Evolutionary conservation across 2,888 invertebrate species (phyloP), one percentile per base, ranked within the genome.

Genomic region (Megalurothrips usitatus): DNA sequence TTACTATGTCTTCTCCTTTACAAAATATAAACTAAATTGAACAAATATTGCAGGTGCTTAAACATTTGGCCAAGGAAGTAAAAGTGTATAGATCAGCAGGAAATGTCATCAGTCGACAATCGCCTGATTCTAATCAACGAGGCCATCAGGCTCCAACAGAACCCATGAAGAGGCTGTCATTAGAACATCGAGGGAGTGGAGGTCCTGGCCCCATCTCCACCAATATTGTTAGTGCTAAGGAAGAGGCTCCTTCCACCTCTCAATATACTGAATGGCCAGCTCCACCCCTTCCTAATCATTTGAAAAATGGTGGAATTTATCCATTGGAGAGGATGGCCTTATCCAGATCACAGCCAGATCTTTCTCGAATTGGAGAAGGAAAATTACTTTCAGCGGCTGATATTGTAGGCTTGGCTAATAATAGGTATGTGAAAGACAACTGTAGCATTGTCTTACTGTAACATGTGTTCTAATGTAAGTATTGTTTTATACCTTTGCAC

Each of bases 331-430:
- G 68, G 23, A 75, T 75, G 47, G 63, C 19, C 43, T 26, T 75
- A 9, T 94, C 94, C 9, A 91, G 94, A 85, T 95, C 95, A 0
- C 95, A 96, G 86, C 96, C 96, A 0, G 95, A 96, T 88, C 88
- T 96, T 83, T 93, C 93, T 0, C 92, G 92, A 87, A 85, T 90
- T 17, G 82, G 82, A 26, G 68, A 75, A 75, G 68, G 68, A 26
- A 75, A 75, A 26, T 26, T 75, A 26, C 48, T 79, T 79, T 79
- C 68, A 26, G 68, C 68, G 4, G 68, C 68, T 12, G 68, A 75
- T 75, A 75, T 75, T 26, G 68, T 75, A 0, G 68, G 68, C 11
- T 26, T 75, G 9, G 68, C 68, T 10, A 75, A 75, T 26, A 75
- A 75, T 26, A 75, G 68, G 68, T 75, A 26, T 19, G 4, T 58